phyloP scores from a whole-genome alignment of 2,113 vertebrate genomes.

The Tragelaphus strepsiceros region DNA sequence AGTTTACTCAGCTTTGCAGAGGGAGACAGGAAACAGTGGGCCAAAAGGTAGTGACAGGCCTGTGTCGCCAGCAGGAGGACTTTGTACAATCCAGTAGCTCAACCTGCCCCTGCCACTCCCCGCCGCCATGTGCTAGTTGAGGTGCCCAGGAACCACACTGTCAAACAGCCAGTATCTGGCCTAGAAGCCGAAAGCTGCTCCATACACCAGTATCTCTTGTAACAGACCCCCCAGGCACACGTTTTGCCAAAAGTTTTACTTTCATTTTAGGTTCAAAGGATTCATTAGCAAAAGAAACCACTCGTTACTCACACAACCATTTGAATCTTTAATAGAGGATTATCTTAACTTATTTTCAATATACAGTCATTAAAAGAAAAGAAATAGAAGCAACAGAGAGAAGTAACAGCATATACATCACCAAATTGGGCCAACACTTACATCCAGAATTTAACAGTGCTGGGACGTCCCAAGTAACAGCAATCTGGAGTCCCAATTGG shows the following conservation, averaged over 20 bases:
- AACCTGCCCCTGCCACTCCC: background rate
- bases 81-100: background rate
- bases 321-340: background rate
- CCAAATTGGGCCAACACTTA: background rate
- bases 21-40: background rate
- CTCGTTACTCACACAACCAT: background rate
- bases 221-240: background rate
- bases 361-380: background rate
- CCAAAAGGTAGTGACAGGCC: background rate
- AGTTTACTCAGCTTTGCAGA: background rate
- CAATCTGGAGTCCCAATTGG: background rate
- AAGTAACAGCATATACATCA: background rate
- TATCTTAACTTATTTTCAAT: background rate
- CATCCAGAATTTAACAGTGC: background rate
- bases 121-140: background rate
- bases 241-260: background rate
- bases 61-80: background rate
- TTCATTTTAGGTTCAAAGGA: background rate
- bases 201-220: background rate
- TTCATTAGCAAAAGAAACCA: background rate
- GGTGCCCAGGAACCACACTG: background rate
- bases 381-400: background rate
- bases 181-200: background rate
- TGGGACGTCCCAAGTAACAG: background rate
- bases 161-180: background rate